A percentile compares a stretch with the other conserved stretches of the same genome.
These are phyloP conservation scores for Clusia tigrina DNA, from an alignment of 2,888 invertebrate genomes.

Conservation along the genomic window DNA sequence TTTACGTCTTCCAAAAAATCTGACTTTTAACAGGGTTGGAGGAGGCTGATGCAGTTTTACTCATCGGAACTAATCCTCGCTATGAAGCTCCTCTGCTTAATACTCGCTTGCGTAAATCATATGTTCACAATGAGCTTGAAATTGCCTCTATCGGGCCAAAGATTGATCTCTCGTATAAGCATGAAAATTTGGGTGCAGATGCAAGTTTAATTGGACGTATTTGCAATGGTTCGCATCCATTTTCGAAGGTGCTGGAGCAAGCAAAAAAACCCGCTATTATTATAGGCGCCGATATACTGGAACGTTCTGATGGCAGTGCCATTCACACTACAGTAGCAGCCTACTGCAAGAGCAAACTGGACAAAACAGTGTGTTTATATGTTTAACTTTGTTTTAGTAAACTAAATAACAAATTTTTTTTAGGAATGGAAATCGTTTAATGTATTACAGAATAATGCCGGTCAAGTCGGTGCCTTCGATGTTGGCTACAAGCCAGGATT, in stretches of 20 bases:
- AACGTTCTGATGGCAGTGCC: conserved; percentile 79
- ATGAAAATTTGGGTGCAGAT: conserved; percentile 87
- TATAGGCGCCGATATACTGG: conserved; percentile 85
- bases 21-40: conserved; percentile 73
- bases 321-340: conserved; percentile 79
- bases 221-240: conserved; percentile 73
- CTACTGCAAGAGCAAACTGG: conserved; percentile 71
- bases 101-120: conserved; percentile 93
- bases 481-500: conserved; percentile 87
- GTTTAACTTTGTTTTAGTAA: conserved; percentile 58
- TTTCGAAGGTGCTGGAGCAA: conserved; percentile 73
- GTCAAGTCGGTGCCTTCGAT: conserved; percentile 94
- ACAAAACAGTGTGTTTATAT: conserved; percentile 66
- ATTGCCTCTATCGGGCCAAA: conserved; percentile 89
- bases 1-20: neutral
- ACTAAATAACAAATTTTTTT: conserved; percentile 1
- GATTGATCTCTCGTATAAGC: conserved; percentile 92
- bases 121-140: conserved; percentile 90
- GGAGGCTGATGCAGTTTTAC: conserved; percentile 88
- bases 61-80: conserved; percentile 96
- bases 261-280: conserved; percentile 94
- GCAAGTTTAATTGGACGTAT: conserved; percentile 78
- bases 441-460: conserved; percentile 90
- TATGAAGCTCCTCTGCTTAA: conserved; percentile 97
- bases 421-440: conserved; percentile 84